Evolutionary conservation across 2,113 vertebrate genomes (phyloP).

Genomic region (Coracopsis vasa): DNA sequence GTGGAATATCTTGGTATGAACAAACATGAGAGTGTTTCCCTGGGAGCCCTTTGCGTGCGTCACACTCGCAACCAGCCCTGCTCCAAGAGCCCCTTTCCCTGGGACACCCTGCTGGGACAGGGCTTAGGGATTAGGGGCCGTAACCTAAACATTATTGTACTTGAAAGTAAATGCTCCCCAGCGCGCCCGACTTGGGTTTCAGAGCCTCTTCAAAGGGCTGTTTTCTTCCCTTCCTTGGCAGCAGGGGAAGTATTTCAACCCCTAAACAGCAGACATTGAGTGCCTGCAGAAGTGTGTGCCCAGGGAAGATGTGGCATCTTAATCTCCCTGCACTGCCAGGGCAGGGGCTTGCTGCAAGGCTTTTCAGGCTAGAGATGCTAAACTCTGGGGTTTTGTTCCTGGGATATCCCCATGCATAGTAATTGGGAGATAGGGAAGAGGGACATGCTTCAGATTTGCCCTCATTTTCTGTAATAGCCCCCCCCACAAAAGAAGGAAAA

Average conservation of each 20-base stretch:
- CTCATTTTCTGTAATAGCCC: not conserved
- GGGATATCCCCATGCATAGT: not conserved
- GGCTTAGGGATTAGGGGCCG: slow-evolving; percentile 11
- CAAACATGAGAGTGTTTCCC: slow-evolving; percentile 12
- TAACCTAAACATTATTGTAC: slow-evolving; percentile 47
- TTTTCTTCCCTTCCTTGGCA: slow-evolving; percentile 23
- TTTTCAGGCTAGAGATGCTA: not conserved
- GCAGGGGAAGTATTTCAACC: not conserved
- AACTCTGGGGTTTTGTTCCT: not conserved
- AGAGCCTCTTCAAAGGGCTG: slow-evolving; percentile 38
- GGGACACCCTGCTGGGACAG: not conserved
- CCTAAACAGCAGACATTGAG: not conserved
- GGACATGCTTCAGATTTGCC: fast-evolving
- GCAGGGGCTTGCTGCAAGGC: not conserved
- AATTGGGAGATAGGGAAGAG: not conserved
- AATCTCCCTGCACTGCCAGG: not conserved
- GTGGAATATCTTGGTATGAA: slow-evolving; percentile 18
- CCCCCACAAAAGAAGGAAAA: not conserved
- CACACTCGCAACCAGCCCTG: not conserved
- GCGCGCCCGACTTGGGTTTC: not conserved
- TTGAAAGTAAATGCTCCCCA: slow-evolving; percentile 5
- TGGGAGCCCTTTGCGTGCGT: not conserved
- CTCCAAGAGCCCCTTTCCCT: not conserved
- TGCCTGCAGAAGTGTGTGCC: not conserved
- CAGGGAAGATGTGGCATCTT: fast-evolving